Base-by-base conservation (phyloP, 2,797 vertebrate species). In the Smutsia temminckii region DNA sequence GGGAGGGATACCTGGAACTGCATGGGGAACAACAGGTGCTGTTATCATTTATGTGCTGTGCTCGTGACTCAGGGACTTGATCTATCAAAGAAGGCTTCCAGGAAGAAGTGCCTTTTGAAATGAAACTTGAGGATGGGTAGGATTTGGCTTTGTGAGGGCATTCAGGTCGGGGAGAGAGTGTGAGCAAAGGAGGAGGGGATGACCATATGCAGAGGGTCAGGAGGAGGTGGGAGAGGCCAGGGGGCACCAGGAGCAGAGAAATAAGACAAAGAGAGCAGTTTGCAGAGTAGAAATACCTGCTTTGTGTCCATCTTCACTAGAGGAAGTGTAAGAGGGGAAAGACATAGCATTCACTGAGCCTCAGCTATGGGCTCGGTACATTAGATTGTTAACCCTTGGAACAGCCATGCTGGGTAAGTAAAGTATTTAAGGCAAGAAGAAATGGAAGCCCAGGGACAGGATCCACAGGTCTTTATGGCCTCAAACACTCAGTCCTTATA, bases 1-100 rank as follows among this genome's bases (percentile, higher is more conserved):
- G 55, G 59, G 78, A 37, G 27, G 25, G 34, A 57, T 1, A 51
- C 64, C 75, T 27, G 2, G 1, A 85, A 20, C 23, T 51, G 29
- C 78, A 8, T 0, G 2, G 77, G 29, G 23, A 77, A 11, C 21
- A 1, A 4, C 9, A 10, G 0, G 0, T 49, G 37, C 29, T 53
- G 18, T 69, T 55, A 51, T 32, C 16, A 20, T 40, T 25, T 32
- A 11, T 6, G 40, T 42, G 46, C 40, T 21, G 0, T 40, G 37
- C 34, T 84, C 57, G 12, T 55, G 68, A 34, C 37, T 34, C 55
- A 25, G 64, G 95, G 66, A 49, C 84, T 32, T 57, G 37, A 68
- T 51, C 55, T 72, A 7, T 40, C 42, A 14, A 79, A 63, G 72
- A 90, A 71, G 64, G 21, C 81, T 83, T 74, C 92, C 8, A 27